Base-by-base conservation (phyloP, 2,888 invertebrate genomes). In the Harpalus rufipes region DNA sequence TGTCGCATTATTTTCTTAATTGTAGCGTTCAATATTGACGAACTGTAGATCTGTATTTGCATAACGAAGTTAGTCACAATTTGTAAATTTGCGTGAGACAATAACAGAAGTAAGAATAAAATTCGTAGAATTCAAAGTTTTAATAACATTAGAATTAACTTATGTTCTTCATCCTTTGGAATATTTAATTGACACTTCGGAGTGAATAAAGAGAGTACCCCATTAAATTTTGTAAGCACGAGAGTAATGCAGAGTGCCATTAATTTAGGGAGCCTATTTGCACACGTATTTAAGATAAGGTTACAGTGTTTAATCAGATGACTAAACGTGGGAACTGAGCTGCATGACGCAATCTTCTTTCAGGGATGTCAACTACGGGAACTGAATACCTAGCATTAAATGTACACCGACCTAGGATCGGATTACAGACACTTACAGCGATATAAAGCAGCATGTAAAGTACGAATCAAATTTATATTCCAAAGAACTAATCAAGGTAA, bases 211-310 rank as follows among this genome's bases (percentile, higher is more conserved):
- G 74, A 16, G 74, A 74, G 74, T 12, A 51, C 74, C 74, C 74
- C 32, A 68, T 68, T 68, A 68, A 63, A 32, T 68, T 32, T 32
- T 68, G 25, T 25, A 25, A 63, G 68, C 32, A 32, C 32, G 14
- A 39, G 68, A n/a, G 32, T n/a, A 32, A 68, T 41, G 59, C 7
- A 79, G 59, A 12, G 76, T 59, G 32, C 76, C 85, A 85, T 85
- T 85, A 85, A 79, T 85, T 85, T 85, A 10, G 80, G 84, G 14
- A 84, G 84, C 78, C 78, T 85, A 85, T 85, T 85, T 85, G 85
- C 79, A 58, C 80, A 72, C 41, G 85, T 85, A 84, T 85, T 85
- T 85, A 80, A 80, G 85, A 85, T 85, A 80, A 80, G 85, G 80
- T 85, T 85, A 79, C 85, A 63, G 10, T 85, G 85, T 85, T 85